Conservation (phyloP, 2,888 invertebrate genomes). For the Notocelia uddmanniana region DNA sequence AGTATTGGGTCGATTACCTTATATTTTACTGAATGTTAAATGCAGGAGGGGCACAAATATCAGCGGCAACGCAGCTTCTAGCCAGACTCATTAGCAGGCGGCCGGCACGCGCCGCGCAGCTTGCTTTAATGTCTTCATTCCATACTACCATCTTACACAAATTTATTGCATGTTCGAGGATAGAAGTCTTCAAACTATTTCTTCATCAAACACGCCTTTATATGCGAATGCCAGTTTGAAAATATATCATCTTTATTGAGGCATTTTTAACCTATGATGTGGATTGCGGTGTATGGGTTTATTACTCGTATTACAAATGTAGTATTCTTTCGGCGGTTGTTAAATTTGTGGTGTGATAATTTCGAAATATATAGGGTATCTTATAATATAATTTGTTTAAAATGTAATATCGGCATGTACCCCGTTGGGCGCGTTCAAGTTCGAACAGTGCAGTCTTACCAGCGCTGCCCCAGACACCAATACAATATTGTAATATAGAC, state of each 20-base stretch:
- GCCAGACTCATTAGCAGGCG: constrained; percentile 57
- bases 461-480: too few species aligned
- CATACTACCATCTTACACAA: constrained; percentile 54
- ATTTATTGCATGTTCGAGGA: constrained; percentile 56
- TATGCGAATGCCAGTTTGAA: background rate
- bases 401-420: too few species aligned
- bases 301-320: too few species aligned
- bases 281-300: too few species aligned
- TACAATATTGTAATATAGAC: too few species aligned
- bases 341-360: too few species aligned
- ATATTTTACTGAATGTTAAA: background rate
- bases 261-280: background rate
- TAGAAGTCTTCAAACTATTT: constrained; percentile 35
- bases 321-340: too few species aligned
- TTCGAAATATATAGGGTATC: too few species aligned
- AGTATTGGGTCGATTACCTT: too few species aligned
- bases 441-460: too few species aligned
- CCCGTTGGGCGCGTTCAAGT: too few species aligned
- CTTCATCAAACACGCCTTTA: constrained; percentile 14
- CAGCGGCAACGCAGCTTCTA: constrained; percentile 30
- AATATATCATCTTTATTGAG: background rate
- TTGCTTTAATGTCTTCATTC: constrained; percentile 61
- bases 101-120: constrained; percentile 55
- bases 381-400: too few species aligned
- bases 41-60: background rate